A percentile compares a stretch with the other conserved stretches of the same genome.
Conservation (phyloP, 2,797 vertebrate species). For the Intellagama lesueurii region DNA sequence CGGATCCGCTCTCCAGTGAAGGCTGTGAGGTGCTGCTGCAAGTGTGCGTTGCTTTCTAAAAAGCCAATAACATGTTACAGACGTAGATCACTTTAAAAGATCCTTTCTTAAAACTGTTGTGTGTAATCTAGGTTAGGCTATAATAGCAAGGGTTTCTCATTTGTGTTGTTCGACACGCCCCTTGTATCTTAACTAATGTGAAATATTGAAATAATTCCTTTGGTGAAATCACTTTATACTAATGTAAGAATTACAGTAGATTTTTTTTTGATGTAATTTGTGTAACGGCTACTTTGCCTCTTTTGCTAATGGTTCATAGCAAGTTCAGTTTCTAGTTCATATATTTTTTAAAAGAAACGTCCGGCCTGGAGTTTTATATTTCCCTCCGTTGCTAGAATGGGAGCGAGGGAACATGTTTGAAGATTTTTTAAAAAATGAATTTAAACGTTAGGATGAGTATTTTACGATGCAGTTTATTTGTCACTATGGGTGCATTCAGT, state of each 20-base stretch:
- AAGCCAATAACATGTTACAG: constrained; percentile 69
- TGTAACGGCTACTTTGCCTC: constrained; percentile 75
- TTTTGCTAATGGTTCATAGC: constrained; percentile 71
- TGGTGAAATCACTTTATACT: constrained; percentile 70
- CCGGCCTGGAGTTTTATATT: constrained; percentile 67
- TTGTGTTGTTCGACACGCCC: constrained; percentile 37
- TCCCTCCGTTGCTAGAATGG: constrained; percentile 66
- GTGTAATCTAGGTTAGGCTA: constrained; percentile 75
- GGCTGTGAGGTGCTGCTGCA: constrained; percentile 70
- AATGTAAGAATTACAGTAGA: constrained; percentile 71
- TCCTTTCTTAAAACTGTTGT: constrained; percentile 74
- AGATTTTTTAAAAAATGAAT: neutral
- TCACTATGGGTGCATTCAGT: constrained; percentile 27
- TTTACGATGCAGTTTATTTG: constrained; percentile 57
- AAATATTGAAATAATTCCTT: constrained; percentile 78
- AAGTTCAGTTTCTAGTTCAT: constrained; percentile 71
- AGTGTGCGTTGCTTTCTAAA: constrained; percentile 58
- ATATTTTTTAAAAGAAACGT: constrained; percentile 71
- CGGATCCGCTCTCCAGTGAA: constrained; percentile 67
- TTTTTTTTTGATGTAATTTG: constrained; percentile 65
- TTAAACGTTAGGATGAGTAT: constrained; percentile 48
- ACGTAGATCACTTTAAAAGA: constrained; percentile 71
- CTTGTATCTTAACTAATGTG: constrained; percentile 78
- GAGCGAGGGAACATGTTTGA: constrained; percentile 50
- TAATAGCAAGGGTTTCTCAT: constrained; percentile 48